phyloP scores from a whole-genome alignment of 2,113 vertebrate genomes.

The Actinemys pallida region DNA sequence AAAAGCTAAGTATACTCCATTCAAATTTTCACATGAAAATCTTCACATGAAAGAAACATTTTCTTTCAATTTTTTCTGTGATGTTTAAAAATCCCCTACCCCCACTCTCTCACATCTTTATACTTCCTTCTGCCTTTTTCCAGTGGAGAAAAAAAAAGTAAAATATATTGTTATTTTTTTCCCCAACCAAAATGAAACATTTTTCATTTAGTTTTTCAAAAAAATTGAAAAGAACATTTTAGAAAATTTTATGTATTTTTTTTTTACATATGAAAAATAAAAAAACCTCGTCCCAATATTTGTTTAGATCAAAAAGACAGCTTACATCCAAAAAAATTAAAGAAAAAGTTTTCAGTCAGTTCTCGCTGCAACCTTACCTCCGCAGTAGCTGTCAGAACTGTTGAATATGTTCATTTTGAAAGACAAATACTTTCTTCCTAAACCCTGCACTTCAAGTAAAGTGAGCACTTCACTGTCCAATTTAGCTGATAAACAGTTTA shows the following conservation, averaged over 20 bases:
- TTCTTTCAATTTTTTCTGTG: too few relatives aligned
- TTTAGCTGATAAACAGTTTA: not conserved
- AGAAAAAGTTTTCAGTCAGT: not conserved
- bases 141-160: not conserved
- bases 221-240: not conserved
- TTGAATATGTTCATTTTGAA: not conserved
- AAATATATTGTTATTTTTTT: not conserved
- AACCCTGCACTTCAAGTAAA: not conserved
- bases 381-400: too few relatives aligned
- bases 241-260: too few relatives aligned
- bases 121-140: not conserved
- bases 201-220: not conserved
- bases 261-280: too few relatives aligned
- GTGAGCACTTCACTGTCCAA: not conserved
- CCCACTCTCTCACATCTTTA: not conserved
- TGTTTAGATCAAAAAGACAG: not conserved
- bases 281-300: not conserved
- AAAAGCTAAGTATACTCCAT: too few relatives aligned
- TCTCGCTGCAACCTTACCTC: too few relatives aligned
- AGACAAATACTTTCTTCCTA: not conserved
- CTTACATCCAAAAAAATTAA: not conserved
- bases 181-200: not conserved
- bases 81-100: not conserved
- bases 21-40: too few relatives aligned
- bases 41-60: not conserved